Base-by-base conservation (phyloP, 1,140 invertebrate species). In the Atta cephalotes region DNA sequence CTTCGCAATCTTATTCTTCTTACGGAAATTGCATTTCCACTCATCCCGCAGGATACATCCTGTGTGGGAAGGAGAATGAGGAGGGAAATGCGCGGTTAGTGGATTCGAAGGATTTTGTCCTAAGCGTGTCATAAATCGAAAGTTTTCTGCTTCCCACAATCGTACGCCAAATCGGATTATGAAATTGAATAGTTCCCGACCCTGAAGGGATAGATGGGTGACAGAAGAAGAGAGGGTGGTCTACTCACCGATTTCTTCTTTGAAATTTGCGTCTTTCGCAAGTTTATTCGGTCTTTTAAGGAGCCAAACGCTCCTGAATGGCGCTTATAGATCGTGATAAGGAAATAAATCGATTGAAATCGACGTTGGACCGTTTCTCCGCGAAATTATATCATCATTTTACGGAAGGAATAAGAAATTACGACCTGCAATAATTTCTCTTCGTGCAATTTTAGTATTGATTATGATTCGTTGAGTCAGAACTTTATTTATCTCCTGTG, bases 151-250 rank as follows among this genome's bases (percentile, higher is more conserved):
- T 91, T 88, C 28, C 85, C 86, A 79, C 88, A 90, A 92, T 89
- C 88, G 87, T 86, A 81, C 81, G 87, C 85, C 84, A 92, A 92
- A 92, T 92, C 88, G 91, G 90, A 92, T 92, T 91, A 91, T 86
- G 86, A 92, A 92, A 92, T 92, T 91, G 88, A 92, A 92, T 92
- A 91, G 91, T 92, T 86, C 68, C 28, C 51, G 35, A 53, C 28
- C 25, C 60, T 62, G 66, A 58, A 80, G 28, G 51, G 58, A 58
- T 51, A 84, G 49, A 31, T 21, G 25, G 39, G 7, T 10, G 58
- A 16, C 39, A 25, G 16, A 25, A n/a, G 53, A 56, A 45, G 16
- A 31, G 3, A 21, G 14, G 45, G 2, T 5, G 68, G 25, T 45
- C 51, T 53, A 31, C 21, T n/a, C n/a, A 28, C 16, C 71, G 28